Percentiles rank a stretch among this genome's conserved stretches.
phyloP scores from a whole-genome alignment of 2,888 invertebrate genomes.

The Poecilus cupreus region DNA sequence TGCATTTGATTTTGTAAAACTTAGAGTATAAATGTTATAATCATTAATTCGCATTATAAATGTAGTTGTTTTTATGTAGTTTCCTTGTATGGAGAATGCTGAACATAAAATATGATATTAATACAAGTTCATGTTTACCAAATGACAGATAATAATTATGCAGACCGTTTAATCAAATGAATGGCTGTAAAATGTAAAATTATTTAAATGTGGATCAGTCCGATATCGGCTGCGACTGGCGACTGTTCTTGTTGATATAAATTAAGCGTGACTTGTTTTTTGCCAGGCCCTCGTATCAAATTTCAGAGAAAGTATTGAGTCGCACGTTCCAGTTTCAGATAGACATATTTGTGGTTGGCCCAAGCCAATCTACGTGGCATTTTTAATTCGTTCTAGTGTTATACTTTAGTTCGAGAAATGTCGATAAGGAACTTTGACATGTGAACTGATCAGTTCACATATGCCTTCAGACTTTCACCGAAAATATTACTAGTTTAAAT shows the following conservation, averaged over 20 bases:
- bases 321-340: conserved; percentile 53
- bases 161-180: too few species aligned
- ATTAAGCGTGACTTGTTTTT: conserved; percentile 35
- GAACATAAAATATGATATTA: neutral
- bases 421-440: conserved; percentile 28
- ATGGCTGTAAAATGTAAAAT: neutral
- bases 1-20: neutral
- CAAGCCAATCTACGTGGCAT: neutral
- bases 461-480: neutral
- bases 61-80: neutral
- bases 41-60: neutral
- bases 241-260: conserved; percentile 33
- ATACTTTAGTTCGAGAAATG: neutral
- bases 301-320: conserved; percentile 50
- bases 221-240: neutral
- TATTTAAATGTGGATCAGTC: conserved; percentile 24
- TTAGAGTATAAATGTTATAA: neutral
- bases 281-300: conserved; percentile 25
- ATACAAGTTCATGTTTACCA: too few species aligned
- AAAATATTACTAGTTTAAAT: neutral
- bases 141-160: too few species aligned
- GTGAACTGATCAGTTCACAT: too few species aligned
- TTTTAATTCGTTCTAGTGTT: neutral
- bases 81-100: neutral
- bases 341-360: conserved; percentile 1